Percentiles rank a stretch among this genome's conserved stretches.
Evolutionary conservation across 2,888 invertebrate species (phyloP).

Genomic region (Eilema depressum): DNA sequence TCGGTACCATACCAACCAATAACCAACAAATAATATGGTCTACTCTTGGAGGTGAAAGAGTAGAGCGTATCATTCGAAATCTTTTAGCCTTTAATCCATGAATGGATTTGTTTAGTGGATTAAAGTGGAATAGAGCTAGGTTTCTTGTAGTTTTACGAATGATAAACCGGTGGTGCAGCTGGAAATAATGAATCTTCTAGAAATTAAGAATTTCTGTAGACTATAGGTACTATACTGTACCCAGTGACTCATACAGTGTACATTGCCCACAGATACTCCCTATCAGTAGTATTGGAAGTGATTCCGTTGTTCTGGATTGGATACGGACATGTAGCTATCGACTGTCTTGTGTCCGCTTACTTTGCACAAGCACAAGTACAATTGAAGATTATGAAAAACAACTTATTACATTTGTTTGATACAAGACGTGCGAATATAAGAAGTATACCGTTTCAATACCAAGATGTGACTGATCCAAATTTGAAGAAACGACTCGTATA

Average conservation of each 20-base stretch:
- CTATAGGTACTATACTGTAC: not conserved
- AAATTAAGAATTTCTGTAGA: too few species aligned
- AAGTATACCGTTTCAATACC: constrained; percentile 29
- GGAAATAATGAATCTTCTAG: too few species aligned
- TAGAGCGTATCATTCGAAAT: too few species aligned
- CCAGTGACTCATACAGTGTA: not conserved
- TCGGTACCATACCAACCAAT: too few species aligned
- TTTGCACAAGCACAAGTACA: constrained; percentile 62
- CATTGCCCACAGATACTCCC: constrained; percentile 52
- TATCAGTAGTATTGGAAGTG: constrained; percentile 50
- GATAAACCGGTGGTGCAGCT: too few species aligned
- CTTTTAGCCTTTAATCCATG: too few species aligned
- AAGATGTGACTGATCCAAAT: constrained; percentile 45
- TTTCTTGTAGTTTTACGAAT: too few species aligned
- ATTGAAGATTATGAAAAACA: constrained; percentile 61
- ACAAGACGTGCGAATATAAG: not conserved
- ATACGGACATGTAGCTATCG: constrained; percentile 58
- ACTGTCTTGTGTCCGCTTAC: constrained; percentile 56
- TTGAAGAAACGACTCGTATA: constrained; percentile 49
- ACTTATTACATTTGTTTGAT: constrained; percentile 55
- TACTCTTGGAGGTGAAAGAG: too few species aligned
- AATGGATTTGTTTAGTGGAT: too few species aligned
- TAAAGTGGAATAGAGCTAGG: too few species aligned
- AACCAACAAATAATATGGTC: too few species aligned
- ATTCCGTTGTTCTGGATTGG: constrained; percentile 52